These are phyloP conservation scores for Xanthorhoe designata DNA, from an alignment of 2,888 invertebrate species.

Conservation along the genomic window DNA sequence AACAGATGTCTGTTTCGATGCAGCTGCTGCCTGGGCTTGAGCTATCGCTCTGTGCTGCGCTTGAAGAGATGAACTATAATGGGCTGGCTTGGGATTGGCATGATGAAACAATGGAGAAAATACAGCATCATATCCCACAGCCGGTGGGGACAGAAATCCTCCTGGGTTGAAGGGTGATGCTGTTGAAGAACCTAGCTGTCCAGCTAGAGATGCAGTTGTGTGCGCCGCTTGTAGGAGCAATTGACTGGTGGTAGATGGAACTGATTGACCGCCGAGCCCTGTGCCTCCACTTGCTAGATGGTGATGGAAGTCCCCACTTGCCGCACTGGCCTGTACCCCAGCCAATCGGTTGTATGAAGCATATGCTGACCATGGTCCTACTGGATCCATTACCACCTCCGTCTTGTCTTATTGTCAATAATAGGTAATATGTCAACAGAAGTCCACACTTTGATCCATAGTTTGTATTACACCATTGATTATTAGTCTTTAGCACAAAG, in stretches of 20 bases:
- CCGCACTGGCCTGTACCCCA: constrained; percentile 88
- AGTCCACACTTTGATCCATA: constrained; percentile 85
- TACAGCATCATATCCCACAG: constrained; percentile 92
- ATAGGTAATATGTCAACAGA: constrained; percentile 79
- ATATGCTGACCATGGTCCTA: constrained; percentile 94
- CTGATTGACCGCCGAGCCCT: constrained; percentile 81
- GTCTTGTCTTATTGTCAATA: constrained; percentile 75
- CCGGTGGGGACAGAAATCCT: constrained; percentile 90
- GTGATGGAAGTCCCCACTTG: constrained; percentile 89
- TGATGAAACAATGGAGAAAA: constrained; percentile 94
- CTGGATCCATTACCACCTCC: constrained; percentile 93
- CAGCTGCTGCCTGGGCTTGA: constrained; percentile 83
- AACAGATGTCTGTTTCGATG: constrained; percentile 84
- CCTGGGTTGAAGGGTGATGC: constrained; percentile 89
- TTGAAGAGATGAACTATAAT: constrained; percentile 88
- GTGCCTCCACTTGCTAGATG: constrained; percentile 87
- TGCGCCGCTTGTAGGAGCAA: constrained; percentile 88
- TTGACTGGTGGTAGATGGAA: constrained; percentile 88
- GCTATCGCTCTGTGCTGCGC: constrained; percentile 89
- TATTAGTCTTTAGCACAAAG: constrained; percentile 70
- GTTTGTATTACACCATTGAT: constrained; percentile 72
- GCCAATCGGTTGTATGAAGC: constrained; percentile 93
- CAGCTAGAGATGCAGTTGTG: constrained; percentile 86
- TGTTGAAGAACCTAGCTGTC: constrained; percentile 86
- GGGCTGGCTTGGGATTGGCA: constrained; percentile 90